Evolutionary conservation across 2,888 invertebrate genomes (phyloP), one percentile per base, ranked within the genome.

Genomic region (Sceliomorpha sp.): DNA sequence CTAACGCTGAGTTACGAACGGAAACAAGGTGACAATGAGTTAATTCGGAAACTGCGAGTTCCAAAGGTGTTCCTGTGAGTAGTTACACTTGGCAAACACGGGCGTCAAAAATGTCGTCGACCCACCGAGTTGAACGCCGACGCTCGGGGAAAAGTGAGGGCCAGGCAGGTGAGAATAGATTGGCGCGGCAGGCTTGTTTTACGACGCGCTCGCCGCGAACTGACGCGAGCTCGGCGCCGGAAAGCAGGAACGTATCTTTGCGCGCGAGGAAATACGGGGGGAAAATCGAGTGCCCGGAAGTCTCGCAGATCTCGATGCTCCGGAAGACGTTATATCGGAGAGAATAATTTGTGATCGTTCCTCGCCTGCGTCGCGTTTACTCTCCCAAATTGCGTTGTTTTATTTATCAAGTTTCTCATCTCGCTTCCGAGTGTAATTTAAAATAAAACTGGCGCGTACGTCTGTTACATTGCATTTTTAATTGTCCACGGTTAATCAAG

Each of bases 41-140:
- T 82, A 81, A 83, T 83, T 82, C 78, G 78, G 79, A 78, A 78
- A 81, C 79, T 80, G 56, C 55, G 40, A 51, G 69, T 47, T 50
- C 59, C 47, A 70, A 67, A 73, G 48, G 69, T 60, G 47, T 67
- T 50, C 29, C 34, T 24, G 36, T 20, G 5, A 20, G 32, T 50
- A 60, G 64, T 68, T 64, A 56, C 60, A 53, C 51, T 67, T 70
- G 48, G 44, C 12, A 34, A 10, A 24, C n/a, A n/a, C 9, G n/a
- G 2, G 39, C 36, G 34, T 39, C 45, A 63, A 72, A 67, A 72
- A 64, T 56, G 63, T 45, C n/a, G n/a, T n/a, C n/a, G n/a, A n/a
- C n/a, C n/a, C n/a, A n/a, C n/a, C n/a, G n/a, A n/a, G 34, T 63
- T 64, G 55, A 47, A 48, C 58, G 42, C 40, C 69, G 47, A 24